phyloP scores from a whole-genome alignment of 2,797 vertebrate genomes.

The Lateolabrax maculatus region DNA sequence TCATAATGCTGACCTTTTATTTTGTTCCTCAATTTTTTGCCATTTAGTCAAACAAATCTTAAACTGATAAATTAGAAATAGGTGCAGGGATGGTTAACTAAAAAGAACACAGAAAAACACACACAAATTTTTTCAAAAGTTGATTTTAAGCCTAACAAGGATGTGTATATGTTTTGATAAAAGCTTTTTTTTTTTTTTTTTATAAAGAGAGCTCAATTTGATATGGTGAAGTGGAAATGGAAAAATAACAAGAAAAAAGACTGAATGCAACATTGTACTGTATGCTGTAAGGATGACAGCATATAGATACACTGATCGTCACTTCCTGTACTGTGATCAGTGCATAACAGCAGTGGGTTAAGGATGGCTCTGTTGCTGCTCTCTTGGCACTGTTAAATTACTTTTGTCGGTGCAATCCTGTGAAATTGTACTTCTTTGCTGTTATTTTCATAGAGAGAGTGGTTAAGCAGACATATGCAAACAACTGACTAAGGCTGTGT shows the following conservation, averaged over 20 bases:
- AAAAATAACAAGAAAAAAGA: background rate
- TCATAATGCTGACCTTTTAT: background rate
- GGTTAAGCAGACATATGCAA: slow-evolving; percentile 60
- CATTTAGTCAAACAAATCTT: background rate
- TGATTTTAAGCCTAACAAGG: background rate
- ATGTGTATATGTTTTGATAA: too few species aligned
- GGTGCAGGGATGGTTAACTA: background rate
- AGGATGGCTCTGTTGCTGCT: background rate
- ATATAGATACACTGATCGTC: background rate
- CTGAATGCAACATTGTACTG: background rate
- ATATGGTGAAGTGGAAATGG: background rate
- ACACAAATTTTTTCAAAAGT: background rate
- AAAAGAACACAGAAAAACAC: background rate
- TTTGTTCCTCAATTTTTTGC: background rate
- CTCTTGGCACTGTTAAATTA: slow-evolving; percentile 1
- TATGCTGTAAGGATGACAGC: background rate
- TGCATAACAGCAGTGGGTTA: background rate
- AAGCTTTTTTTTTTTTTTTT: too few species aligned
- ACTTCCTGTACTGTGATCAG: background rate
- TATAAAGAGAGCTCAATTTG: background rate
- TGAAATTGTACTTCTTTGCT: slow-evolving; percentile 38
- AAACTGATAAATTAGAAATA: background rate
- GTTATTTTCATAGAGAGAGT: slow-evolving; percentile 57
- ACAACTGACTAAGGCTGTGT: slow-evolving; percentile 55
- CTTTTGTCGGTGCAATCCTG: slow-evolving; percentile 4